phyloP scores from a whole-genome alignment of 2,113 vertebrate species.

The Mesitornis unicolor region DNA sequence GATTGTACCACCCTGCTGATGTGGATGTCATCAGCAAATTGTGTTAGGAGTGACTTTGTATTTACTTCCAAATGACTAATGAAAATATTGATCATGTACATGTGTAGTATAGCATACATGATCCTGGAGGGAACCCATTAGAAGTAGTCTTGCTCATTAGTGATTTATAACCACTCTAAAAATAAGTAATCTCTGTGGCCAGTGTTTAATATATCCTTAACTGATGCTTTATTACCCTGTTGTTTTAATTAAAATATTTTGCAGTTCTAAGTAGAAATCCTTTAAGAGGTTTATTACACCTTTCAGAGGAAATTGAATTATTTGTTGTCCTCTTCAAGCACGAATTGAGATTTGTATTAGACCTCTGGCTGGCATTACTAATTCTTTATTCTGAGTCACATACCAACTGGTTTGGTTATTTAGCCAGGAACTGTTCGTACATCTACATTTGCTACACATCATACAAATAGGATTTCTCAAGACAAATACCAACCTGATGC shows the following conservation, averaged over 20 bases:
- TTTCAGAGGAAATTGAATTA: background rate
- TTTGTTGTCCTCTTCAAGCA: background rate
- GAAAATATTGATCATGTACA: background rate
- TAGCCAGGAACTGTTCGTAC: background rate
- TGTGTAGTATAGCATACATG: background rate
- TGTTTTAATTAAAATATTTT: background rate
- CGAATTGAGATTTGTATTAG: background rate
- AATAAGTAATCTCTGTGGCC: background rate
- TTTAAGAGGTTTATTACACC: background rate
- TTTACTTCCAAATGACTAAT: constrained; percentile 17
- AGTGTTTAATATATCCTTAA: background rate
- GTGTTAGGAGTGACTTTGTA: background rate
- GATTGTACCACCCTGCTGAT: background rate
- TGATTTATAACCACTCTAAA: background rate
- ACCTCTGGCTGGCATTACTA: background rate
- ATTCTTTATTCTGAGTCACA: background rate
- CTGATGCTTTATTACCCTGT: background rate
- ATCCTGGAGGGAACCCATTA: background rate
- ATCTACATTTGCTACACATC: background rate
- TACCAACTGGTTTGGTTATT: background rate
- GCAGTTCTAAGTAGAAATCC: background rate
- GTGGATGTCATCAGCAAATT: background rate
- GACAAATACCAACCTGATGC: background rate
- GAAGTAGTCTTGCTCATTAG: background rate
- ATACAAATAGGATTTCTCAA: background rate